Conservation (phyloP, 2,113 vertebrate genomes). For the Tylochromis polylepis region DNA sequence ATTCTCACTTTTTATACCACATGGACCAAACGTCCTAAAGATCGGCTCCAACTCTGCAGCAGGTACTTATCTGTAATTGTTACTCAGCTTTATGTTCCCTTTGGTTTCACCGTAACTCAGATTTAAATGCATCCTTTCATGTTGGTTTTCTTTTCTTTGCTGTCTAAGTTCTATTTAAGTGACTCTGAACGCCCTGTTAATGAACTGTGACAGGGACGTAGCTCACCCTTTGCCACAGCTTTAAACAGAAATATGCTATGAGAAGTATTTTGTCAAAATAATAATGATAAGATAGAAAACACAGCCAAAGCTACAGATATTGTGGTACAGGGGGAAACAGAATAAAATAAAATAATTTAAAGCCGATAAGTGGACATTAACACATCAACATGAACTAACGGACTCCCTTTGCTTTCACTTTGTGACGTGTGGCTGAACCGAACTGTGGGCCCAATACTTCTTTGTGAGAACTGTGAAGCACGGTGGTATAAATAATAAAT, state of each 20-base stretch:
- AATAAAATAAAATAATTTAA: not conserved
- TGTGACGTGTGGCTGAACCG: not conserved
- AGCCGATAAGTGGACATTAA: not conserved
- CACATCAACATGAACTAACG: not conserved
- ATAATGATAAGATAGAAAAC: not conserved
- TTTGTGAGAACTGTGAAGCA: not conserved
- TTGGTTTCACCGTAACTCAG: not conserved
- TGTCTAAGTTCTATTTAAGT: not conserved
- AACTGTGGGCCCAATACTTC: not conserved
- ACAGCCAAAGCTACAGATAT: not conserved
- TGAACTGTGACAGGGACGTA: not conserved
- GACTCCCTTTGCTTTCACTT: not conserved
- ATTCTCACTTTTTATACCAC: not conserved
- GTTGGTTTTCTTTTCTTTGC: not conserved
- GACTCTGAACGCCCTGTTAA: not conserved
- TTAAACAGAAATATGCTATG: not conserved
- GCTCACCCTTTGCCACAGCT: not conserved
- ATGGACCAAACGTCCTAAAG: not conserved
- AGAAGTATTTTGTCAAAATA: not conserved
- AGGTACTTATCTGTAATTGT: not conserved
- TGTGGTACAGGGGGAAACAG: not conserved
- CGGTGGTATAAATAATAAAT: not conserved
- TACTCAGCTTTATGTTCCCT: rapidly evolving
- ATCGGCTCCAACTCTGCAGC: not conserved
- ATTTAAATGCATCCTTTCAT: not conserved